A percentile compares a stretch with the other conserved stretches of the same genome.
These are phyloP conservation scores for Peromyscus eremicus DNA, from an alignment of 2,797 vertebrate genomes.

Conservation along the genomic window DNA sequence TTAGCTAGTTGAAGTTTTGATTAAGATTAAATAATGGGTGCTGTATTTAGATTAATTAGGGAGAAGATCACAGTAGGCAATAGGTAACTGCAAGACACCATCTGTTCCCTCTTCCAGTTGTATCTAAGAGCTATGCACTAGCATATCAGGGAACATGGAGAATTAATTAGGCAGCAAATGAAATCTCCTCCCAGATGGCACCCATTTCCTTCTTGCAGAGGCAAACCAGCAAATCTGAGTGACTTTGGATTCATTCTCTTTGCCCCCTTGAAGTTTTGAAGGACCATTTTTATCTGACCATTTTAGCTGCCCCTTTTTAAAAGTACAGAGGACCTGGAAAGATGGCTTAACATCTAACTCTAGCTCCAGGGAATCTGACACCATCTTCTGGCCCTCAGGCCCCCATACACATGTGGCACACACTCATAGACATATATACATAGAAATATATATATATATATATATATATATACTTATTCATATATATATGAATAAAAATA, in stretches of 20 bases:
- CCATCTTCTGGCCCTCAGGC: background rate
- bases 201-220: conserved; percentile 73
- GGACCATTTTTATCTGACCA: conserved; percentile 7
- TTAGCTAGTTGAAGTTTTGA: conserved; percentile 59
- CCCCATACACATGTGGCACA: background rate
- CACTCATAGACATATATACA: background rate
- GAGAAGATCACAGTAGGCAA: conserved; percentile 75
- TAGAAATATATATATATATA: background rate
- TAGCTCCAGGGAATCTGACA: background rate
- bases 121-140: conserved; percentile 54
- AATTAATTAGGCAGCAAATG: conserved; percentile 81
- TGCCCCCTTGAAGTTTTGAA: conserved; percentile 58
- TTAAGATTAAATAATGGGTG: conserved; percentile 77
- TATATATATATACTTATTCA: background rate
- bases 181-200: conserved; percentile 79
- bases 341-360: background rate
- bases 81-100: conserved; percentile 68
- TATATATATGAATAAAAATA: background rate
- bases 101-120: conserved; percentile 61
- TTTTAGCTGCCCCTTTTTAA: background rate
- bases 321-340: background rate
- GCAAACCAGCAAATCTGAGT: background rate
- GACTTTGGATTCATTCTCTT: conserved; percentile 51
- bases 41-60: conserved; percentile 82
- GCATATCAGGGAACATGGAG: conserved; percentile 60